Conservation (phyloP, 2,113 vertebrate species). For the Lagopus muta region DNA sequence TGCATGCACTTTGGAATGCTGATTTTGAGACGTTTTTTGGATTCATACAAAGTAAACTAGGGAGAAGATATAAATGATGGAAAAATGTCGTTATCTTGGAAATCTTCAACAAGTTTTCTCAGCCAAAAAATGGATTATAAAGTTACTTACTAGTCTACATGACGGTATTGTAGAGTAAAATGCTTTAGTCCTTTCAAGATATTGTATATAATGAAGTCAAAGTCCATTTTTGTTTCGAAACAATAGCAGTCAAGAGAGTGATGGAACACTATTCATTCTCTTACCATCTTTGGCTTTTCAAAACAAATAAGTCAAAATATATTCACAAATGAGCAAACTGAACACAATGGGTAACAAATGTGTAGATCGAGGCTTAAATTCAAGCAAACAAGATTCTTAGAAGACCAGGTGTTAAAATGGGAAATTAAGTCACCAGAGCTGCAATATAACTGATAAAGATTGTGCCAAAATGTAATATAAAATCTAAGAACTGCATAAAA, state of each 20-base stretch:
- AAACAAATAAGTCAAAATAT: neutral
- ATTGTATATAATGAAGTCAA: neutral
- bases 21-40: neutral
- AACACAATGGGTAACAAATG: neutral
- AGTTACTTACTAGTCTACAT: neutral
- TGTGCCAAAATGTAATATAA: neutral
- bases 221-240: neutral
- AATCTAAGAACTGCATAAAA: neutral
- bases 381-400: neutral
- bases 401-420: neutral
- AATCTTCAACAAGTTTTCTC: neutral
- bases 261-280: neutral
- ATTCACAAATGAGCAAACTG: neutral
- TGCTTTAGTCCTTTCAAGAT: neutral
- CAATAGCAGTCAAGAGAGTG: neutral
- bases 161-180: neutral
- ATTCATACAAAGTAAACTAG: neutral
- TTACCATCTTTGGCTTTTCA: neutral
- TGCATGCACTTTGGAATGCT: neutral
- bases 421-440: neutral
- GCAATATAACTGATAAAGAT: neutral
- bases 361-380: neutral
- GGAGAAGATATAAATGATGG: neutral
- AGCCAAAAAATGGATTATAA: accelerated
- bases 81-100: neutral